Evolutionary conservation across 1,140 invertebrate species (phyloP).

Genomic region (Zophobas atratus): DNA sequence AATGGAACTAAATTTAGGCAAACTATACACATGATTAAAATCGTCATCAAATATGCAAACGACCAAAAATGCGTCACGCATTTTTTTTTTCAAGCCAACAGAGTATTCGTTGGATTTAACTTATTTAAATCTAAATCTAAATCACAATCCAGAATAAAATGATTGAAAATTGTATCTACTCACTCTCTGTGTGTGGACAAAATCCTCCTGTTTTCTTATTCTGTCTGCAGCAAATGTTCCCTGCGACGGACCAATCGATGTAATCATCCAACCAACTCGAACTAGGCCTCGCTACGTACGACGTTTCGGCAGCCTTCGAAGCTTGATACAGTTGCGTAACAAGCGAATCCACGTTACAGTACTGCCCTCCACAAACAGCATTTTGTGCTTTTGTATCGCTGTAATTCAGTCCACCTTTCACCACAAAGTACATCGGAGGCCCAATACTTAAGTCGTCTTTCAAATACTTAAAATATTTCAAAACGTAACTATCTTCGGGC

Average conservation of each 20-base stretch:
- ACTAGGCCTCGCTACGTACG: conserved; percentile 91
- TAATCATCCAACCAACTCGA: conserved; percentile 98
- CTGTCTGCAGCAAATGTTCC: conserved; percentile 75
- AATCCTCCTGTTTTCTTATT: conserved; percentile 74
- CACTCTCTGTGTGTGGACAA: conserved; percentile 75
- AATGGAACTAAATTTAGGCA: too few species aligned
- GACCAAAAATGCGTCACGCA: too few species aligned
- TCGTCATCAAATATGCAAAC: too few species aligned
- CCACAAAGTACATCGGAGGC: conserved; percentile 96
- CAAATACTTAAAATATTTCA: conserved; percentile 91
- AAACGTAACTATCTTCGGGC: conserved; percentile 95
- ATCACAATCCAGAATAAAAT: too few species aligned
- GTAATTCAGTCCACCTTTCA: conserved; percentile 89
- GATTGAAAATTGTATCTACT: conserved; percentile 1
- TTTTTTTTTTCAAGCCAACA: too few species aligned
- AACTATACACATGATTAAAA: too few species aligned
- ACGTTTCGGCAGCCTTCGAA: conserved; percentile 78
- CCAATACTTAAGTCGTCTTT: conserved; percentile 94
- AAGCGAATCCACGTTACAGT: conserved; percentile 87
- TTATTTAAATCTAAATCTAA: not conserved
- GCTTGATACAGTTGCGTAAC: conserved; percentile 87
- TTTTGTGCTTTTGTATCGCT: conserved; percentile 83
- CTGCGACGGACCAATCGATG: conserved; percentile 85
- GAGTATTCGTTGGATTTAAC: not conserved
- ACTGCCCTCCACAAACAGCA: conserved; percentile 85